A percentile compares a stretch with the other conserved stretches of the same genome.
phyloP scores from a whole-genome alignment of 2,797 vertebrate genomes.

The Bryconaethiops microstoma region DNA sequence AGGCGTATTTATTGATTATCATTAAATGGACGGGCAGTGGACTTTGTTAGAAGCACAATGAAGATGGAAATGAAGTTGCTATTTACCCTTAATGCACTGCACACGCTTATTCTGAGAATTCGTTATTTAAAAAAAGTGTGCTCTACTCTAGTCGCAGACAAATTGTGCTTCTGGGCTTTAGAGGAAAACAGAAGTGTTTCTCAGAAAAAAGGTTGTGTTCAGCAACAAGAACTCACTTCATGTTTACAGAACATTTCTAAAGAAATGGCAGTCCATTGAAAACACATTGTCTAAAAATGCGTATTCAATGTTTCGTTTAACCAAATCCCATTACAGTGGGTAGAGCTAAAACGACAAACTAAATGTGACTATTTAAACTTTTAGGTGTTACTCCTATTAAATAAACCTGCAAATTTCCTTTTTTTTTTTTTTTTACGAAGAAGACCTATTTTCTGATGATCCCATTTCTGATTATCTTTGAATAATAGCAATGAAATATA shows the following conservation, averaged over 20 bases:
- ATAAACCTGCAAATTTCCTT: neutral
- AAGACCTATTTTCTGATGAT: neutral
- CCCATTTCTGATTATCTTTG: neutral
- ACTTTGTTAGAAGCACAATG: neutral
- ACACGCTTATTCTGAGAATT: neutral
- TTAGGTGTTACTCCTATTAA: no score
- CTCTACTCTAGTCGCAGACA: neutral
- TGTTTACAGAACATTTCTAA: neutral
- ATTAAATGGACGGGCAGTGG: neutral
- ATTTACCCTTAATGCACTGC: neutral
- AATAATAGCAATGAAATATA: no score
- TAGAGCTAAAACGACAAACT: neutral
- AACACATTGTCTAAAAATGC: neutral
- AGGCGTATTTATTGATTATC: neutral
- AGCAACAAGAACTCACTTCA: neutral
- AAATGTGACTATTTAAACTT: neutral
- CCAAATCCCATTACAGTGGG: neutral
- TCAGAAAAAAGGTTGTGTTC: neutral
- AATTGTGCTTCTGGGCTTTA: neutral
- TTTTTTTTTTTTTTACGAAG: no score
- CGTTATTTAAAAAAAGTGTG: neutral
- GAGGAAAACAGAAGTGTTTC: neutral
- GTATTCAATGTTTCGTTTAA: neutral
- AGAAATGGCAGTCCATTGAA: neutral
- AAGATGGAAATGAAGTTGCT: constrained; percentile 7